Conservation (phyloP, 1,140 invertebrate species). For the Euglossa dilemma region DNA sequence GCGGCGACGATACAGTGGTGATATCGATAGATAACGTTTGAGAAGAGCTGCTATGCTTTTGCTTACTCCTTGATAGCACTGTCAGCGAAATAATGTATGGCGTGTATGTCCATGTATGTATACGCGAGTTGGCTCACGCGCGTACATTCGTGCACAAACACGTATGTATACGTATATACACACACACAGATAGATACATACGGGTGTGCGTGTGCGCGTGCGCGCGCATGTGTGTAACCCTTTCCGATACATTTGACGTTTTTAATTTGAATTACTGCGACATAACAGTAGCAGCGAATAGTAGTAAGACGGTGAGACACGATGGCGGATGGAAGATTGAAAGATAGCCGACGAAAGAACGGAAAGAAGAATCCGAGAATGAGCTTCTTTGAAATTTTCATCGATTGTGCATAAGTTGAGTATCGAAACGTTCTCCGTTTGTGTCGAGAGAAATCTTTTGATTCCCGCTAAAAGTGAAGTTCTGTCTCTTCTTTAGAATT, state of each 20-base stretch:
- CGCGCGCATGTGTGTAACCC: neutral
- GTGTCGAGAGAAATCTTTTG: neutral
- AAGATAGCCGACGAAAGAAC: neutral
- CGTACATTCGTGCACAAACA: neutral
- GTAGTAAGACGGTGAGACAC: neutral
- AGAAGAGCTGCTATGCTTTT: neutral
- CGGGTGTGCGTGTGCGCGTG: neutral
- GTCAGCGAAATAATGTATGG: neutral
- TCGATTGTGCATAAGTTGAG: neutral
- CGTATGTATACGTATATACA: neutral
- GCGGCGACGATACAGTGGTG: neutral
- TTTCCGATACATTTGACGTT: neutral
- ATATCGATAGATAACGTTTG: neutral
- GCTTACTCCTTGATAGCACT: neutral
- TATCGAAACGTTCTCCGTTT: neutral
- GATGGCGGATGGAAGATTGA: neutral
- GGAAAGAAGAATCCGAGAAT: neutral
- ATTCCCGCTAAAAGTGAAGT: constrained; percentile 14
- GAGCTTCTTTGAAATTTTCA: neutral
- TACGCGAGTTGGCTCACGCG: neutral
- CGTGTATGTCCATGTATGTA: neutral
- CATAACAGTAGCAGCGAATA: neutral
- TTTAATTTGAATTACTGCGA: constrained; percentile 1
- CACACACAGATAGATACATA: neutral
- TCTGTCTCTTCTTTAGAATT: constrained; percentile 9